These are phyloP conservation scores for Spermophilus dauricus DNA, from an alignment of 2,113 vertebrate genomes.

Conservation along the genomic window DNA sequence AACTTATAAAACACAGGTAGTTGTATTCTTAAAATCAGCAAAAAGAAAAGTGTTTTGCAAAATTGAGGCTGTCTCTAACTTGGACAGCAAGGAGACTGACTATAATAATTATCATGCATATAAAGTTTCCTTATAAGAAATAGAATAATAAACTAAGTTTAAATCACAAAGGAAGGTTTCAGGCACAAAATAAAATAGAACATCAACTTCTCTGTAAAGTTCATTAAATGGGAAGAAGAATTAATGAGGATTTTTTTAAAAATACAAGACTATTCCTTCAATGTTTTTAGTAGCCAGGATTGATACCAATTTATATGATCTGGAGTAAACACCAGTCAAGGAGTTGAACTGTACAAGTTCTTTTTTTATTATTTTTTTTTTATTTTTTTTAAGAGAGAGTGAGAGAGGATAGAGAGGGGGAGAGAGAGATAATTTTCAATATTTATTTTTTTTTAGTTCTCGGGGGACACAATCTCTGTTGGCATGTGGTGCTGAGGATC, in stretches of 20 bases:
- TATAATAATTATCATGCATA: neutral
- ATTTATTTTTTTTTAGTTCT: no score
- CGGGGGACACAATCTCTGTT: no score
- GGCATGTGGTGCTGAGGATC: no score
- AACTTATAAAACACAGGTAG: neutral
- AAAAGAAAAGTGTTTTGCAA: slow-evolving; percentile 1
- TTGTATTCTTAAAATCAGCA: neutral
- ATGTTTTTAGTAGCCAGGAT: neutral
- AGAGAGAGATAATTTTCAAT: no score
- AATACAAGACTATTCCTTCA: neutral
- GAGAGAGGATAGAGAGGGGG: no score
- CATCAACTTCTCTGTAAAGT: neutral
- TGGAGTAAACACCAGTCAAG: neutral
- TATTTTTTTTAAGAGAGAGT: no score
- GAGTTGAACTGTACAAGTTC: neutral
- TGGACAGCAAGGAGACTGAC: neutral
- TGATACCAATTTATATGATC: neutral
- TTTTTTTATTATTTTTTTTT: no score
- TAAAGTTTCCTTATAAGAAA: neutral
- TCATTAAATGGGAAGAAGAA: slow-evolving; percentile 23
- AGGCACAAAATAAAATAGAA: slow-evolving; percentile 54
- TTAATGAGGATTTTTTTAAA: slow-evolving; percentile 37
- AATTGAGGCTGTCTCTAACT: neutral
- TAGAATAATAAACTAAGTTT: slow-evolving; percentile 39
- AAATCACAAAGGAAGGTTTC: slow-evolving; percentile 42